Conservation (phyloP, 2,113 vertebrate genomes). For the Gadus chalcogrammus region DNA sequence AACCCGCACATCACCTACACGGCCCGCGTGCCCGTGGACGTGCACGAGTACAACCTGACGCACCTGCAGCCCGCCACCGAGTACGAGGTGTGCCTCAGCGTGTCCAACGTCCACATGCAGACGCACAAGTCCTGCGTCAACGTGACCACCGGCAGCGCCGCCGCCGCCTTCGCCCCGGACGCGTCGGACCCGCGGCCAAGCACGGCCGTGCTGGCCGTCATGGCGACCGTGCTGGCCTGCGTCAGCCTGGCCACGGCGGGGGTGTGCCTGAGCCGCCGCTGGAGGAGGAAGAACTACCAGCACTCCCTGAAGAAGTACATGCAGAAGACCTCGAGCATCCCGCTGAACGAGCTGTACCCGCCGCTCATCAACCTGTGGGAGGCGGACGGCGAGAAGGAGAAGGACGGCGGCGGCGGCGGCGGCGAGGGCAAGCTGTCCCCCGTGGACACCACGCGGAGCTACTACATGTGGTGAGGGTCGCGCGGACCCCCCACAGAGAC, state of each 20-base stretch:
- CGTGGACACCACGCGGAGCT: conserved; percentile 97
- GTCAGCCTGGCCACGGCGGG: conserved; percentile 86
- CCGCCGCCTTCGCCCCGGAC: conserved; percentile 79
- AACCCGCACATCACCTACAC: conserved; percentile 97
- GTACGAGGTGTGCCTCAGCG: conserved; percentile 93
- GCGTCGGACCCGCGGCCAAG: conserved; percentile 87
- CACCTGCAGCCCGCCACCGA: conserved; percentile 93
- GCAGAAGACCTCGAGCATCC: conserved; percentile 98
- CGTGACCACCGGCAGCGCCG: conserved; percentile 83
- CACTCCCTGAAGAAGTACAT: conserved; percentile 98
- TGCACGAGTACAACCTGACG: conserved; percentile 95
- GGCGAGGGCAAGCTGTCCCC: conserved; percentile 90
- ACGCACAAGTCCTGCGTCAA: conserved; percentile 96
- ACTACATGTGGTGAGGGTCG: conserved; percentile 95
- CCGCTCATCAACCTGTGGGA: conserved; percentile 99
- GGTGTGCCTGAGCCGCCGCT: conserved; percentile 83
- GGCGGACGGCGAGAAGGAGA: conserved; percentile 92
- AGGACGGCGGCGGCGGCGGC: conserved; percentile 83
- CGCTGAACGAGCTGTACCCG: conserved; percentile 95
- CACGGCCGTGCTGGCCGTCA: conserved; percentile 85
- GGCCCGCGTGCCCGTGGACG: conserved; percentile 90
- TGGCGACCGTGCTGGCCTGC: conserved; percentile 90
- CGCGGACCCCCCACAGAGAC: conserved; percentile 71
- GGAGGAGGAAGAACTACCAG: conserved; percentile 97
- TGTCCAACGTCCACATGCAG: conserved; percentile 89